Conservation (phyloP, 2,888 invertebrate species). For the Acleris cristana region DNA sequence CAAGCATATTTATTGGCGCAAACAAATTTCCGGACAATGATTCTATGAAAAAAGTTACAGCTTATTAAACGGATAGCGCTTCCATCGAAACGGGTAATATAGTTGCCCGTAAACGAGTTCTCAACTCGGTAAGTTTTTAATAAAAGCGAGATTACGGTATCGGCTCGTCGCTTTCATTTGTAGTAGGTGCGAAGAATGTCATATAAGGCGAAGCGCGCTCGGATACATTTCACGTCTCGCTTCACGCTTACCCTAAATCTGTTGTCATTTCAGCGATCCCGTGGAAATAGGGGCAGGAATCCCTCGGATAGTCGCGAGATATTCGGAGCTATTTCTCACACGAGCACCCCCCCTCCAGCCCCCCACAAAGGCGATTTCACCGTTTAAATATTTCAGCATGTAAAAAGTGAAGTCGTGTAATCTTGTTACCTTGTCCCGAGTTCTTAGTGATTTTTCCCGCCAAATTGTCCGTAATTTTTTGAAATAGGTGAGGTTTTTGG, state of each 20-base stretch:
- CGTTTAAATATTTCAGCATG: slow-evolving; percentile 76
- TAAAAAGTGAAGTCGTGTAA: slow-evolving; percentile 73
- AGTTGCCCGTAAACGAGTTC: slow-evolving; percentile 42
- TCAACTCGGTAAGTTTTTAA: slow-evolving; percentile 72
- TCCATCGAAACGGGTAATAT: slow-evolving; percentile 7
- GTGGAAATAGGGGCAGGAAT: slow-evolving; percentile 75
- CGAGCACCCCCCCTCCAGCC: slow-evolving; percentile 53
- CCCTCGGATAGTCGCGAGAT: slow-evolving; percentile 75
- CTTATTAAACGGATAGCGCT: slow-evolving; percentile 32
- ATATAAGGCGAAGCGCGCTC: slow-evolving; percentile 75
- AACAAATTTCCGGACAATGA: slow-evolving; percentile 27
- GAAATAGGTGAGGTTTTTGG: background rate
- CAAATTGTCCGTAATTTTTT: background rate
- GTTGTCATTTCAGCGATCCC: slow-evolving; percentile 81
- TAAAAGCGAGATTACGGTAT: slow-evolving; percentile 76
- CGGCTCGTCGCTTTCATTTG: slow-evolving; percentile 71
- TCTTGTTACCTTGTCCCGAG: slow-evolving; percentile 54
- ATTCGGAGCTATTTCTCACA: slow-evolving; percentile 79
- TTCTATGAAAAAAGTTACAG: slow-evolving; percentile 15
- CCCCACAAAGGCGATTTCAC: slow-evolving; percentile 53
- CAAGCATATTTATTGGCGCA: slow-evolving; percentile 35
- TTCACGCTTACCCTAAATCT: slow-evolving; percentile 81
- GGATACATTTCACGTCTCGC: slow-evolving; percentile 82
- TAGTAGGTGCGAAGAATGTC: slow-evolving; percentile 78
- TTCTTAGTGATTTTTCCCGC: background rate